Base-by-base conservation (phyloP, 2,797 vertebrate species). In the Triplophysa bombifrons region DNA sequence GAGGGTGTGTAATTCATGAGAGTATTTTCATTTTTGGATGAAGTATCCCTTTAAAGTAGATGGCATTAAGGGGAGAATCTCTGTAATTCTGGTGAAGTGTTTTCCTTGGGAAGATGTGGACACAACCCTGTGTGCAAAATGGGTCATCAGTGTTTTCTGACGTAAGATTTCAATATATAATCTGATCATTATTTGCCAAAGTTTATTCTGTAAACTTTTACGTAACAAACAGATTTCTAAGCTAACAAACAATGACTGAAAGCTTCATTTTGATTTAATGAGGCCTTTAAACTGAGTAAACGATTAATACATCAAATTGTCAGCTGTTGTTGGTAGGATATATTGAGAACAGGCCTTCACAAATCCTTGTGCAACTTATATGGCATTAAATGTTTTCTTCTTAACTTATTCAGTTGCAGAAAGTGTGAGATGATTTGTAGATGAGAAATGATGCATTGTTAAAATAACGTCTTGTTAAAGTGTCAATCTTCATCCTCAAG, bases 291-390 rank as follows among this genome's bases (percentile, higher is more conserved):
- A 38, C 56, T 8, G 38, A 58, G 22, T 68, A 76, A 76, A 76
- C 38, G 12, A 76, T 30, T 58, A 76, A 78, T 78, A 67, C 44
- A 44, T 30, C 51, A 61, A 71, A 12, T 30, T 72, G 71, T 67
- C 30, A 69, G 60, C 71, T 71, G 71, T 46, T 73, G n/a, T 76
- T 58, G 51, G 74, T 46, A 46, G 68, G 70, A 76, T 74, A 20
- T 65, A 65, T 50, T 82, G 61, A 56, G 44, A 77, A 66, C 71
- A 30, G 30, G 30, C 4, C 30, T 30, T 30, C 30, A 67, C 8
- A 76, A 22, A 8, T 65, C 34, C 34, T 7, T 6, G 34, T 34
- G 34, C 34, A 34, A 8, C 34, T 38, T 8, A 38, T 38, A 38
- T 38, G 6, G 34, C 34, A 34, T 34, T 1, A 34, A 0, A 34